Evolutionary conservation across 2,797 vertebrate genomes (phyloP).

Genomic region (Xenopus petersii): DNA sequence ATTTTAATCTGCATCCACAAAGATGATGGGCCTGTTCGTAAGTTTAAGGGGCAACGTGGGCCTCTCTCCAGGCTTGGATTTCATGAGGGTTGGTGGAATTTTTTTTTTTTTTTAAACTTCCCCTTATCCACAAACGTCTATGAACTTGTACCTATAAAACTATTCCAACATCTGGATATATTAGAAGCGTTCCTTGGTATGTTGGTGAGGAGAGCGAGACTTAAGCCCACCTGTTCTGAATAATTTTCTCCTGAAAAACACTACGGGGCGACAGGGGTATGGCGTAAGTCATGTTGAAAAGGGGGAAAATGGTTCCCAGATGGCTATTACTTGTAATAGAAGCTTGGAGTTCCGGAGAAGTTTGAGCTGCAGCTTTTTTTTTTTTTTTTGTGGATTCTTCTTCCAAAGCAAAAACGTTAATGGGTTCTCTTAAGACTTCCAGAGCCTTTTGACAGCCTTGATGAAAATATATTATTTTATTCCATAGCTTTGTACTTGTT

Average conservation of each 20-base stretch:
- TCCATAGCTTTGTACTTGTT: neutral
- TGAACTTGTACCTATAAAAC: slow-evolving; percentile 50
- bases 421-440: slow-evolving; percentile 7
- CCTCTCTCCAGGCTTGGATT: slow-evolving; percentile 35
- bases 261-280: slow-evolving; percentile 43
- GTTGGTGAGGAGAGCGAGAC: slow-evolving; percentile 34
- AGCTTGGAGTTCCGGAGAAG: slow-evolving; percentile 45
- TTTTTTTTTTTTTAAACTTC: neutral
- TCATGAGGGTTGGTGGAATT: slow-evolving; percentile 43
- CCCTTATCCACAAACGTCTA: slow-evolving; percentile 39
- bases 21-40: neutral
- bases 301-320: slow-evolving; percentile 47
- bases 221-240: slow-evolving; percentile 47
- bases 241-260: slow-evolving; percentile 43
- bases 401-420: slow-evolving; percentile 32
- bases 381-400: slow-evolving; percentile 37
- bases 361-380: slow-evolving; percentile 24
- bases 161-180: slow-evolving; percentile 47
- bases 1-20: slow-evolving; percentile 15
- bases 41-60: slow-evolving; percentile 20
- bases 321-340: slow-evolving; percentile 48
- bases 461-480: neutral
- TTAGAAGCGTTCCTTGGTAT: slow-evolving; percentile 40
- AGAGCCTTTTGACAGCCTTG: neutral
- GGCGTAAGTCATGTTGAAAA: slow-evolving; percentile 47